These are phyloP conservation scores for Carpatolechia fugitivella DNA, from an alignment of 2,888 invertebrate species.

Conservation along the genomic window DNA sequence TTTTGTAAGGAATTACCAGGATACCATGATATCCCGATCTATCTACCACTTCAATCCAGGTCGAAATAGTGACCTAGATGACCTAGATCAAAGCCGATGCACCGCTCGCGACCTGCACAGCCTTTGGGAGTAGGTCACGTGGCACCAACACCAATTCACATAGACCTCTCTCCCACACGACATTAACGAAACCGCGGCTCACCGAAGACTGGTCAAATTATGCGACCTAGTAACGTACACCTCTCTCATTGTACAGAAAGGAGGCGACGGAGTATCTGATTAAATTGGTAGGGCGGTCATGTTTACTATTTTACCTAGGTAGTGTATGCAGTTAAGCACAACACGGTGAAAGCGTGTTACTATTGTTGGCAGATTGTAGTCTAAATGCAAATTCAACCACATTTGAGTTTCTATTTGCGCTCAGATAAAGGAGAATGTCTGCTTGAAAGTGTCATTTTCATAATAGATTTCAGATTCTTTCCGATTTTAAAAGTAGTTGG, in stretches of 20 bases:
- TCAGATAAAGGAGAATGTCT: neutral
- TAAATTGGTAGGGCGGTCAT: neutral
- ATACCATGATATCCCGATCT: neutral
- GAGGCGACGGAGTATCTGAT: neutral
- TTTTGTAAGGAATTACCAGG: neutral
- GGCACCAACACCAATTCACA: neutral
- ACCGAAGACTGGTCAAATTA: neutral
- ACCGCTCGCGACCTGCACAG: neutral
- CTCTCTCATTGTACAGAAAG: neutral
- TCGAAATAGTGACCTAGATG: neutral
- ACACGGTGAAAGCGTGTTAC: constrained; percentile 1
- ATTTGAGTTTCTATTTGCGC: neutral
- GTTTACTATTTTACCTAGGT: neutral
- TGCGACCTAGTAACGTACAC: neutral
- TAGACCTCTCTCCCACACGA: neutral
- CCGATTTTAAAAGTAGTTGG: no score
- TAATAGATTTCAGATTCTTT: no score
- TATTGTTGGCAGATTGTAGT: neutral
- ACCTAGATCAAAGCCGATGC: neutral
- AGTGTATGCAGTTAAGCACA: neutral
- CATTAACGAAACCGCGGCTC: neutral
- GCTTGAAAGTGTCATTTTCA: neutral
- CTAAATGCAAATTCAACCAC: neutral
- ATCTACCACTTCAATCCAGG: neutral
- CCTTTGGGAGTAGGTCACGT: neutral